Evolutionary conservation across 2,888 invertebrate genomes (phyloP), one percentile per base, ranked within the genome.

Genomic region (Drosophila phalerata): DNA sequence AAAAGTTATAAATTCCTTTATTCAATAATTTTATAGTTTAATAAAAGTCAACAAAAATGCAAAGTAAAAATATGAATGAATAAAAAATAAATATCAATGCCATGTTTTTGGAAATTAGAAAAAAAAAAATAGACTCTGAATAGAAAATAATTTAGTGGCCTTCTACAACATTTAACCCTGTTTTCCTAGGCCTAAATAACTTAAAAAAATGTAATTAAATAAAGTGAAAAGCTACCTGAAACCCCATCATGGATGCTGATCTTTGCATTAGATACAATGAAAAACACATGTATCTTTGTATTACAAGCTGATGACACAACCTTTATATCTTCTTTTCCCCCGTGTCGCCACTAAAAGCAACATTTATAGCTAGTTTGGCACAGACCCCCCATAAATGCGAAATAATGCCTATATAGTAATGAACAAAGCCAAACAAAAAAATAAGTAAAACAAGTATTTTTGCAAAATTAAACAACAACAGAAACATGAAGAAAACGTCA

Each of bases 231-330:
- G 0, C 37, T 19, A 60, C 0, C 25, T n/a, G 22, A 37, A 53
- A 15, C 6, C 5, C 15, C 15, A n/a, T n/a, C n/a, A 22, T 22
- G 15, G 13, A 43, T 22, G 25, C 48, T 58, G 42, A 49, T 22
- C 45, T 30, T 10, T 5, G n/a, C 28, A 3, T 0, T 32, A 52
- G 32, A 47, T 32, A 34, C 22, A 25, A 15, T 25, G 40, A 45
- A 15, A 53, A 58, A 57, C 61, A 61, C 40, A 56, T 66, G 60
- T 60, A 53, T 49, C 47, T 52, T 30, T 61, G 56, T 72, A 42
- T 56, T 61, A 71, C 65, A 72, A 57, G 32, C 58, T 51, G 68
- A 72, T 68, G 72, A 72, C 66, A 71, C 56, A 72, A 71, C 40
- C 55, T 43, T 56, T 32, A 22, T 6, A 56, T 25, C 22, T 22